A percentile compares a stretch with the other conserved stretches of the same genome.
These are phyloP conservation scores for Arctopsyche grandis DNA, from an alignment of 1,140 invertebrate species.

Conservation along the genomic window DNA sequence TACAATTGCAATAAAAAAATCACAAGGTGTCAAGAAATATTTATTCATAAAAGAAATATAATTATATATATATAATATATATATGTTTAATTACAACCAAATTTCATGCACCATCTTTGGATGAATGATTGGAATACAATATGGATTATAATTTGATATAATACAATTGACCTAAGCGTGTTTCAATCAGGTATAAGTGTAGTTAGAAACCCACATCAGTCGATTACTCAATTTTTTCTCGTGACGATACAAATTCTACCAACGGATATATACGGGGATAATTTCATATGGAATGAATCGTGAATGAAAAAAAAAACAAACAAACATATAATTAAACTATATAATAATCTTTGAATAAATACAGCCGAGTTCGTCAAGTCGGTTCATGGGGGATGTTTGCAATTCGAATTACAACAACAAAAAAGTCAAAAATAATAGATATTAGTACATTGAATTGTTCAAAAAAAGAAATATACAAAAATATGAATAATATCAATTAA, in stretches of 20 bases:
- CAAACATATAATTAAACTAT: neutral
- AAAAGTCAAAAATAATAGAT: neutral
- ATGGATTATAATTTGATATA: constrained; percentile 9
- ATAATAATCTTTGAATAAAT: constrained; percentile 27
- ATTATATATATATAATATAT: constrained; percentile 15
- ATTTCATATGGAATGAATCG: neutral
- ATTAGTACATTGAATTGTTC: constrained; percentile 7
- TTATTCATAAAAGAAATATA: constrained; percentile 30
- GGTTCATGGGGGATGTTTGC: neutral
- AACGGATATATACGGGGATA: neutral
- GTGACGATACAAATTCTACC: neutral
- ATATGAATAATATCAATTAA: constrained; percentile 8
- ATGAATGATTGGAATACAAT: neutral
- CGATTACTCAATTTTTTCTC: neutral
- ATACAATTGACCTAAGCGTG: constrained; percentile 5
- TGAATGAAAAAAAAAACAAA: neutral
- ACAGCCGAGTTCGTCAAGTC: neutral
- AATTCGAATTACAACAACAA: neutral
- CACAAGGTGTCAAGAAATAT: constrained; percentile 9
- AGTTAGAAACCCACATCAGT: constrained; percentile 1
- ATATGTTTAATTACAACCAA: neutral
- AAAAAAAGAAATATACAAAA: constrained; percentile 9
- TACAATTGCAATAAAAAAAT: neutral
- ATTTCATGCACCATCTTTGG: neutral
- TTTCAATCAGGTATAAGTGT: constrained; percentile 4